Conservation (phyloP, 2,888 invertebrate species). For the Sinotaia quadrata region DNA sequence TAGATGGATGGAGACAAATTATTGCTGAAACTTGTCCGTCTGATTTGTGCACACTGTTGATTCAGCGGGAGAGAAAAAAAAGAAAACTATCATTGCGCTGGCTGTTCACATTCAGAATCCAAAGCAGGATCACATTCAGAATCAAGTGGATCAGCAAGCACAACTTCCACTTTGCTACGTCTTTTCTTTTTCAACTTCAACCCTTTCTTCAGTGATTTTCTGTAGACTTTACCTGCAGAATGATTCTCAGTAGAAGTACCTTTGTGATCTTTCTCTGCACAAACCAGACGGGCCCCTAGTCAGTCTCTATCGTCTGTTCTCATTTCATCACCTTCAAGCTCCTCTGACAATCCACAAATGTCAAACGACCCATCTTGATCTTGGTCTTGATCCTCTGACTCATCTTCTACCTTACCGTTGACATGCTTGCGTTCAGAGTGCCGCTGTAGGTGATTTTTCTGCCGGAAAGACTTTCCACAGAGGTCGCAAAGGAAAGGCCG, state of each 20-base stretch:
- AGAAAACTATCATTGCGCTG: too few species aligned
- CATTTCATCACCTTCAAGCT: slow-evolving; percentile 24
- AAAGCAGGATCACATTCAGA: too few species aligned
- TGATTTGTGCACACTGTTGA: slow-evolving; percentile 2
- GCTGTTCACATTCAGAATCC: too few species aligned
- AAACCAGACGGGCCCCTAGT: slow-evolving; percentile 32
- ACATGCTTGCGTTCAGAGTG: slow-evolving; percentile 25
- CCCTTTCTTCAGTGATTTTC: slow-evolving; percentile 2
- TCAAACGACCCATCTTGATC: slow-evolving; percentile 21
- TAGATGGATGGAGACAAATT: too few species aligned
- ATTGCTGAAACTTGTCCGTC: background rate
- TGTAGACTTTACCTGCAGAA: background rate
- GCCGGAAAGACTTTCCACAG: slow-evolving; percentile 25
- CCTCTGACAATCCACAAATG: slow-evolving; percentile 23
- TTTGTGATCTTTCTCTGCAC: slow-evolving; percentile 9
- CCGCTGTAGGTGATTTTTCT: slow-evolving; percentile 27
- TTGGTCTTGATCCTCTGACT: slow-evolving; percentile 16
- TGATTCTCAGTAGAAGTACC: slow-evolving; percentile 2
- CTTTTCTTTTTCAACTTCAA: background rate
- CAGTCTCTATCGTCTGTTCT: slow-evolving; percentile 26
- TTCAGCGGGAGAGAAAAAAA: too few species aligned
- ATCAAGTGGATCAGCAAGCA: too few species aligned
- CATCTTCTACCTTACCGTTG: slow-evolving; percentile 17
- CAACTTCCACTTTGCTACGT: too few species aligned
- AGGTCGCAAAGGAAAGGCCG: slow-evolving; percentile 20